These are phyloP conservation scores for Nomada lathburiana DNA, from an alignment of 2,888 invertebrate species.

Conservation along the genomic window DNA sequence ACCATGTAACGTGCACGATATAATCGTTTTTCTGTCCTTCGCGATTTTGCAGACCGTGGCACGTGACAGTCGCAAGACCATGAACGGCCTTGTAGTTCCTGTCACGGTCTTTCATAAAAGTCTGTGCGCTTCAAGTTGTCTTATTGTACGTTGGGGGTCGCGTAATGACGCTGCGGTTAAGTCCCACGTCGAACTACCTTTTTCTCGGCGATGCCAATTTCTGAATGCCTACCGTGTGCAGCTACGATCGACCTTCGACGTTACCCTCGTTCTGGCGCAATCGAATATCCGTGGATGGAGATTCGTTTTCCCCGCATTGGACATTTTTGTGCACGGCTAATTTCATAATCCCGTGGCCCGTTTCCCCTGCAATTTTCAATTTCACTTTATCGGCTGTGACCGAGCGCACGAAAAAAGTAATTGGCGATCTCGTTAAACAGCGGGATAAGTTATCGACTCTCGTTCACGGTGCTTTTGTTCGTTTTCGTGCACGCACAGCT, in stretches of 20 bases:
- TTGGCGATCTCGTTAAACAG: slow-evolving; percentile 36
- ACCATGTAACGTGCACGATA: neutral
- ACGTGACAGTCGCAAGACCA: slow-evolving; percentile 60
- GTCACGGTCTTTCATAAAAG: slow-evolving; percentile 61
- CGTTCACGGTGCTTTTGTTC: slow-evolving; percentile 31
- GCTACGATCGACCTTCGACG: slow-evolving; percentile 27
- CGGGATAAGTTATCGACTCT: slow-evolving; percentile 52
- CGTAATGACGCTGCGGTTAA: slow-evolving; percentile 40
- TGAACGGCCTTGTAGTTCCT: slow-evolving; percentile 63
- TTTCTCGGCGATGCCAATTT: neutral
- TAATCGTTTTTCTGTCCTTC: slow-evolving; percentile 53
- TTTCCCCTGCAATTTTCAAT: slow-evolving; percentile 48
- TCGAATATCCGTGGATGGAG: neutral
- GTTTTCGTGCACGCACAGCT: slow-evolving; percentile 33
- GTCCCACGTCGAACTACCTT: slow-evolving; percentile 1
- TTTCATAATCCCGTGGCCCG: slow-evolving; percentile 16
- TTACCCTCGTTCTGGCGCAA: neutral
- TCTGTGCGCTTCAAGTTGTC: slow-evolving; percentile 18
- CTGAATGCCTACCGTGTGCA: slow-evolving; percentile 16
- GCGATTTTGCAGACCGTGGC: slow-evolving; percentile 52
- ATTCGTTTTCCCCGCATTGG: neutral
- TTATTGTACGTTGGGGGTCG: slow-evolving; percentile 32
- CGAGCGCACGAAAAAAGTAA: neutral
- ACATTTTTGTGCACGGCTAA: slow-evolving; percentile 17
- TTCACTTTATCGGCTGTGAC: slow-evolving; percentile 51